Evolutionary conservation across 2,888 invertebrate species (phyloP).

Genomic region (Cosmorhoe ocellata): DNA sequence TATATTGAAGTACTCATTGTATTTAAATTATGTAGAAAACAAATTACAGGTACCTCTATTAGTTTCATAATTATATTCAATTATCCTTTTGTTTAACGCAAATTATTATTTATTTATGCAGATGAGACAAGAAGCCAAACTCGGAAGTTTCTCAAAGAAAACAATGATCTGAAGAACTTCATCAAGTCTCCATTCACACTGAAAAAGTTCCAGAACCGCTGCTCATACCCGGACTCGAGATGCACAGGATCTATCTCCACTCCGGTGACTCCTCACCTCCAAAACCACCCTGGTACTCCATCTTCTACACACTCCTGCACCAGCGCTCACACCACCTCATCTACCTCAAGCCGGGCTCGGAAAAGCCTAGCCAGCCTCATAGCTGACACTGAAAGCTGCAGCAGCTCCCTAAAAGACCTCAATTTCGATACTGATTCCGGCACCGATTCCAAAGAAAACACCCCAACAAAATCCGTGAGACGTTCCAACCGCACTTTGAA

Average conservation of each 20-base stretch:
- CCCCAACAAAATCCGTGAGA: conserved; percentile 59
- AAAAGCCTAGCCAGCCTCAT: conserved; percentile 73
- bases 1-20: conserved; percentile 8
- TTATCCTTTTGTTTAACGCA: conserved; percentile 5
- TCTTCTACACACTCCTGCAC: conserved; percentile 72
- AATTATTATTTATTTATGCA: conserved; percentile 31
- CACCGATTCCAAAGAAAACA: conserved; percentile 75
- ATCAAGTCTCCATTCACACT: conserved; percentile 76
- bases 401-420: conserved; percentile 76
- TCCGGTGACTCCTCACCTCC: conserved; percentile 68
- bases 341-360: conserved; percentile 70
- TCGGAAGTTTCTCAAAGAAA: conserved; percentile 58
- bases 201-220: conserved; percentile 70
- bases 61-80: conserved; percentile 3
- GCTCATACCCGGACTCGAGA: conserved; percentile 57
- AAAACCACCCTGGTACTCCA: conserved; percentile 69
- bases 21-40: conserved; percentile 7
- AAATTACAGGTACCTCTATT: not conserved
- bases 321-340: conserved; percentile 68
- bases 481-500: conserved; percentile 55
- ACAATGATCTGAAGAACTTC: conserved; percentile 68
- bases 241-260: conserved; percentile 64
- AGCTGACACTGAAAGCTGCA: conserved; percentile 77
- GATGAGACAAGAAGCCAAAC: conserved; percentile 64
- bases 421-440: conserved; percentile 76